Base-by-base conservation (phyloP, 1,140 invertebrate genomes). In the Drosophila carrolli region DNA sequence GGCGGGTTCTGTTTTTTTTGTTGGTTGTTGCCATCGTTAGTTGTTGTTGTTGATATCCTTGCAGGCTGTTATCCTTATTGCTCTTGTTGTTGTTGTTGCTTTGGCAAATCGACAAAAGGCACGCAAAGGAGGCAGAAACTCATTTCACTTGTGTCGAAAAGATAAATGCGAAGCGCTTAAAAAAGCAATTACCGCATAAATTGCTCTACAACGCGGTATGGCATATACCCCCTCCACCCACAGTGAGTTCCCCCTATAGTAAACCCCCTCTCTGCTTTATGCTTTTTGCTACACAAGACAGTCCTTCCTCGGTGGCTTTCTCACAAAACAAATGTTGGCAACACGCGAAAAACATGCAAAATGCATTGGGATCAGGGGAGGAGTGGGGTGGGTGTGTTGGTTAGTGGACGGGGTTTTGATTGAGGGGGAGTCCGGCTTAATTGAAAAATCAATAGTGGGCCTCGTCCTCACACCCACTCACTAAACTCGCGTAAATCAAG, bases 131-230 rank as follows among this genome's bases (percentile, higher is more conserved):
- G 41, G 41, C 62, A 67, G 50, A 86, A 86, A 83, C 83, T 86
- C 84, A 84, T 88, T 89, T 88, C 80, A 80, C 60, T 84, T 84
- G 85, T 80, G 84, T 88, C 80, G 86, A 90, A 90, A 90, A 90
- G 85, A 90, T 90, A 90, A 90, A 90, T 90, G 85, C 75, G 78
- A 86, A 90, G 81, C 86, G 85, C 86, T 90, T 90, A 90, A 90
- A 90, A 90, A 91, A 90, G 86, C 85, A 90, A 90, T 90, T 90
- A 90, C 85, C 85, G 81, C 85, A 89, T 89, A 89, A 89, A 89
- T 89, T 89, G 85, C 81, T 71, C 82, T 88, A 75, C 81, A 67
- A 56, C 62, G 62, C 66, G 62, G 62, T 70, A 56, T 47, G 62
- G 55, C 23, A 8, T 13, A 14, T 35, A 16, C 37, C n/a, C 57